Conservation (phyloP, 1,140 invertebrate genomes). For the Colletes gigas region DNA sequence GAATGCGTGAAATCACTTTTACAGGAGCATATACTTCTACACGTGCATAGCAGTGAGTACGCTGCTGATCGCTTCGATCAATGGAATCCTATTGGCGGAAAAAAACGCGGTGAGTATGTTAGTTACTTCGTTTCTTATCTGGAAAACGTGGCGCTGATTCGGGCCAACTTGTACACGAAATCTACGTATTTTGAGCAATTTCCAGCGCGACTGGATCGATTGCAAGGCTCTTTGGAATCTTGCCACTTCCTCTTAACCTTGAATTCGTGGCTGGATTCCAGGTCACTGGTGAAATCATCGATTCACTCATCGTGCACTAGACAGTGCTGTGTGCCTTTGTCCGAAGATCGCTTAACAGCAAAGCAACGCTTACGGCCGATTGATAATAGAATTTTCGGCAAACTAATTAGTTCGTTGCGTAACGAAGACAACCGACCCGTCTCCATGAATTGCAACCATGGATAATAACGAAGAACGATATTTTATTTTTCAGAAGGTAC, state of each 20-base stretch:
- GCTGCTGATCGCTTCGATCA: slow-evolving; percentile 71
- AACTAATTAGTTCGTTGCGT: too few relatives aligned
- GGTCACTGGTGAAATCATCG: slow-evolving; percentile 64
- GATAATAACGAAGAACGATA: not conserved
- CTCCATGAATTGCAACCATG: too few relatives aligned
- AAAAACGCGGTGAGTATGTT: slow-evolving; percentile 73
- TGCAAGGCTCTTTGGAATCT: slow-evolving; percentile 63
- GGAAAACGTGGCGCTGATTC: not conserved
- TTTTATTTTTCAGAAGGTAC: slow-evolving; percentile 66
- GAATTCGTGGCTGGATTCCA: slow-evolving; percentile 66
- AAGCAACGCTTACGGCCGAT: not conserved
- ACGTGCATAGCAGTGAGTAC: slow-evolving; percentile 68
- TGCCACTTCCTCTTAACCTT: slow-evolving; percentile 73
- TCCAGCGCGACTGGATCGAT: slow-evolving; percentile 57
- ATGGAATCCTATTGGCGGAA: slow-evolving; percentile 75
- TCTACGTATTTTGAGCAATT: not conserved
- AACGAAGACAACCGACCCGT: too few relatives aligned
- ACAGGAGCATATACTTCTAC: slow-evolving; percentile 74
- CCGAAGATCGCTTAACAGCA: not conserved
- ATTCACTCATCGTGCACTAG: slow-evolving; percentile 32
- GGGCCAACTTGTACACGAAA: not conserved
- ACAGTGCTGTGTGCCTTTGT: not conserved
- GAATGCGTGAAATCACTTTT: slow-evolving; percentile 13
- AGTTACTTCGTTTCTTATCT: too few relatives aligned
- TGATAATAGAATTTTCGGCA: too few relatives aligned